These are phyloP conservation scores for Synanthedon myopaeformis DNA, from an alignment of 2,888 invertebrate species.

Conservation along the genomic window DNA sequence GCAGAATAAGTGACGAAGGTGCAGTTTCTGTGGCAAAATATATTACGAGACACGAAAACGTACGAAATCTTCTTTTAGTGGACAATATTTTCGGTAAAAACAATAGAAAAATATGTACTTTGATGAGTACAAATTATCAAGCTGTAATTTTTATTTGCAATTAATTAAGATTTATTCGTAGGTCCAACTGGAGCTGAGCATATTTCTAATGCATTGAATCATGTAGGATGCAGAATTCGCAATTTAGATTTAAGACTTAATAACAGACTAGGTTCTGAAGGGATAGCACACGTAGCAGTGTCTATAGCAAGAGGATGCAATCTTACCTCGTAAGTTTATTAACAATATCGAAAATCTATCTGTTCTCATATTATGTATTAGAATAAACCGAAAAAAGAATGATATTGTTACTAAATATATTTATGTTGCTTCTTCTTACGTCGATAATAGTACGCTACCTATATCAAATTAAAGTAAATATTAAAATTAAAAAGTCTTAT, in stretches of 20 bases:
- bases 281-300: conserved; percentile 54
- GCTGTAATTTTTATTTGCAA: no score
- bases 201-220: conserved; percentile 50
- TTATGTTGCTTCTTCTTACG: no score
- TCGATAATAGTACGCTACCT: no score
- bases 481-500: neutral
- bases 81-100: conserved; percentile 66
- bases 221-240: conserved; percentile 44
- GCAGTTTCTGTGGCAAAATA: conserved; percentile 72
- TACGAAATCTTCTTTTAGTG: conserved; percentile 56
- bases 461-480: no score
- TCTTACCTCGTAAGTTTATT: conserved; percentile 39
- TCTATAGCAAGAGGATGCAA: conserved; percentile 62
- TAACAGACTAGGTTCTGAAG: conserved; percentile 52
- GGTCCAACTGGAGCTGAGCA: conserved; percentile 51
- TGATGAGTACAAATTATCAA: no score
- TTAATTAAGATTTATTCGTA: conserved; percentile 12
- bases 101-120: no score
- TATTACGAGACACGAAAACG: conserved; percentile 51
- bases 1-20: conserved; percentile 72
- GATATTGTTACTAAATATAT: neutral
- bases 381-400: neutral
- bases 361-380: neutral
- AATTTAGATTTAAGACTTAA: conserved; percentile 54
- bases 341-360: no score